Evolutionary conservation across 2,113 vertebrate species (phyloP), one percentile per base, ranked within the genome.

Genomic region (Cynopterus brachyotis): DNA sequence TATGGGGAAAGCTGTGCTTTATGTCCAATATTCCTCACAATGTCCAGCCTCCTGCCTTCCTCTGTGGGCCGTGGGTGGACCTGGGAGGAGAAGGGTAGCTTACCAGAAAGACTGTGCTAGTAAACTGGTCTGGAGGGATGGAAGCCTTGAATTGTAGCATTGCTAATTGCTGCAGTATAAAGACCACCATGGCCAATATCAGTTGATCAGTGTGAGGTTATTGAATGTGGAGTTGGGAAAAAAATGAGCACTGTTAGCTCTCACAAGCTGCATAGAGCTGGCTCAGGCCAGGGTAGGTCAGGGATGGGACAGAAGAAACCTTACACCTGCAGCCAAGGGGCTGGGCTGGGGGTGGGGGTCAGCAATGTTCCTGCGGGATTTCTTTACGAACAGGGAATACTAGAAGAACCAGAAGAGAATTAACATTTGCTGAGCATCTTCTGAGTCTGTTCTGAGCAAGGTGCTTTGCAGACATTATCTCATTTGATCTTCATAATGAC

Each of bases 401-500:
- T 72, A 50, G 55, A 76, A 5, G 17, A n/a, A 35, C 1, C 2
- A 1, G 35, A 85, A 53, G 80, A 72, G 70, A 53, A 90, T 82
- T 85, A 35, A 59, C 67, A 88, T 87, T 73, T 32, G 37, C 55
- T 8, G 53, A 80, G 84, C 15, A 6, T 73, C 69, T 90, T 35
- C 45, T 5, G 70, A 32, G 40, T 57, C 5, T 13, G 1, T 26
- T 75, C 64, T 3, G 37, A 94, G 42, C 53, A 16, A 28, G 45
- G 55, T 40, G 66, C 42, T 89, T 76, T 62, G 40, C 72, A 97
- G 97, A 96, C 96, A 89, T 97, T 42, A 96, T 79, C 96, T 98
- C 97, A 97, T 93, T 76, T 92, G 96, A 57, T 96, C 94, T 95
- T 80, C 28, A 28, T 50, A 37, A 78, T 94, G 91, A 93, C 89